Evolutionary conservation across 1,140 invertebrate species (phyloP).

Genomic region (Drosophila nasuta): DNA sequence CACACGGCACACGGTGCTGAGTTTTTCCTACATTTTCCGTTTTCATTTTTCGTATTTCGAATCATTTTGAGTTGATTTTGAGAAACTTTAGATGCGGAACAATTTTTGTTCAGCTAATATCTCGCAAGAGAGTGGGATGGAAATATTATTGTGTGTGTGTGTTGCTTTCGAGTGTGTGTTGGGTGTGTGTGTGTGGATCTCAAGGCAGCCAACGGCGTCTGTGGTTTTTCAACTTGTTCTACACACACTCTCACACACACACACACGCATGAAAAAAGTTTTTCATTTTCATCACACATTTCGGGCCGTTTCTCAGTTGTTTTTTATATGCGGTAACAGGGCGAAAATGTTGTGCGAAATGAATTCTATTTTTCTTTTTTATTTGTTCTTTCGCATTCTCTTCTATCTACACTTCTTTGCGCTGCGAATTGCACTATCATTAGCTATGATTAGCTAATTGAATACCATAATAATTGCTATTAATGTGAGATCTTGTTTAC

Average conservation of each 20-base stretch:
- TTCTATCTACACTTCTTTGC: background rate
- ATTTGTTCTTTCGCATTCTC: constrained; percentile 1
- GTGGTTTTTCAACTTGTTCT: constrained; percentile 65
- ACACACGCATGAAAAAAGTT: constrained; percentile 44
- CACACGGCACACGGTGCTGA: constrained; percentile 73
- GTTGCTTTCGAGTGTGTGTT: constrained; percentile 7
- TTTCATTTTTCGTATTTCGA: constrained; percentile 10
- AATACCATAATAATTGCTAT: constrained; percentile 36
- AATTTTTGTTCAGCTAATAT: constrained; percentile 74
- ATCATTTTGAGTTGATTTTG: constrained; percentile 57
- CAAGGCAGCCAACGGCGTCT: constrained; percentile 47
- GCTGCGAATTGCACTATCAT: constrained; percentile 12
- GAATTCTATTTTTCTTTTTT: constrained; percentile 27
- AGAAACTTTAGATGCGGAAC: constrained; percentile 79
- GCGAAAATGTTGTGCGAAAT: constrained; percentile 62
- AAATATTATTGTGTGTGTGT: constrained; percentile 62
- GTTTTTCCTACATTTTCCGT: constrained; percentile 52
- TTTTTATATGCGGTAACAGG: constrained; percentile 63
- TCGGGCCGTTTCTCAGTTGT: constrained; percentile 27
- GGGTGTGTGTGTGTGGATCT: constrained; percentile 26
- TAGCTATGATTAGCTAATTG: constrained; percentile 22
- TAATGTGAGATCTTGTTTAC: constrained; percentile 39
- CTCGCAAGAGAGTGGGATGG: constrained; percentile 74
- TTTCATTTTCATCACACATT: constrained; percentile 57
- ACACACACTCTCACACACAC: constrained; percentile 17